Percentiles rank a stretch among this genome's conserved stretches.
These are phyloP conservation scores for Chelonia mydas DNA, from an alignment of 2,797 vertebrate species.

Conservation along the genomic window DNA sequence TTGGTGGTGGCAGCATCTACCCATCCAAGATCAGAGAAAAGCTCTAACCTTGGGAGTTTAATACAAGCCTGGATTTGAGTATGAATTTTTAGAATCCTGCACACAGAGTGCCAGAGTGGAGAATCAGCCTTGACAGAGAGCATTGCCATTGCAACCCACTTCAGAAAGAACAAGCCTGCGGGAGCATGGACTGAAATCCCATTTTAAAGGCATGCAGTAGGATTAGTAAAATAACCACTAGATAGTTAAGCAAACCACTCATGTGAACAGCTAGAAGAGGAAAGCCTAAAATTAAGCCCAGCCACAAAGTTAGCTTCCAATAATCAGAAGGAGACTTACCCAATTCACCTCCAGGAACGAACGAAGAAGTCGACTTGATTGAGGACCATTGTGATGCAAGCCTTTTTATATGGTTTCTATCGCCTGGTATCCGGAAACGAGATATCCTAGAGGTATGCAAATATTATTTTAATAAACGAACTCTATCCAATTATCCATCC, in stretches of 20 bases:
- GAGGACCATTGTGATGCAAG: background rate
- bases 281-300: background rate
- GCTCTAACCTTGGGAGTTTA: no score
- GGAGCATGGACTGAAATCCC: background rate
- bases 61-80: no score
- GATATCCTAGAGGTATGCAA: constrained; percentile 71
- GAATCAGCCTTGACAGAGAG: no score
- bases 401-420: constrained; percentile 55
- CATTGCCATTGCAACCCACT: background rate
- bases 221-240: background rate
- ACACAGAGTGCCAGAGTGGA: no score
- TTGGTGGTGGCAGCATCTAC: no score
- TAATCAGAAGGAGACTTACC: constrained; percentile 26
- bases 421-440: constrained; percentile 43
- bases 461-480: constrained; percentile 49
- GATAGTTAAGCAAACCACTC: background rate
- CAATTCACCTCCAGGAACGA: background rate
- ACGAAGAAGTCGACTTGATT: constrained; percentile 38
- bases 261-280: accelerated
- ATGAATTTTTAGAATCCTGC: no score
- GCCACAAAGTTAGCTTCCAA: background rate
- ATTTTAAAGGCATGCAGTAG: background rate
- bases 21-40: no score
- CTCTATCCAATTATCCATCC: constrained; percentile 31
- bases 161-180: background rate